Evolutionary conservation across 1,140 invertebrate species (phyloP).

Genomic region (Sinonovacula constricta): DNA sequence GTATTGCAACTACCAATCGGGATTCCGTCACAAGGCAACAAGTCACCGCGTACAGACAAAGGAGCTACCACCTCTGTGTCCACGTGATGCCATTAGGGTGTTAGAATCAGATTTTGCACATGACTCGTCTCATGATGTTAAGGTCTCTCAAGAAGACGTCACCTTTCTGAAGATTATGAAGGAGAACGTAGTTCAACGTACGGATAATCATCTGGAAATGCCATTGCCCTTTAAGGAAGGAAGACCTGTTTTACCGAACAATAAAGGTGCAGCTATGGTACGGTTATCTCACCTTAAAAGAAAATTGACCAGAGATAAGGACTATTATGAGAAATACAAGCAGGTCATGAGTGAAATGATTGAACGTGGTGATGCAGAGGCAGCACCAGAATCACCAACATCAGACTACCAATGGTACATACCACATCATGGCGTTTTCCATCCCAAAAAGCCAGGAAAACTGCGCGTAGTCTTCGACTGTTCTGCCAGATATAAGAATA

Average conservation of each 20-base stretch:
- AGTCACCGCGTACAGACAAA: neutral
- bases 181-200: neutral
- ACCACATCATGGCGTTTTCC: slow-evolving; percentile 48
- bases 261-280: neutral
- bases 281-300: neutral
- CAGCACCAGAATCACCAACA: too few species aligned
- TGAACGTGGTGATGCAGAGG: too few species aligned
- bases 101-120: neutral
- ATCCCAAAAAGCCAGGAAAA: slow-evolving; percentile 51
- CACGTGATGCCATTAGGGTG: neutral
- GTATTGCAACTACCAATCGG: neutral
- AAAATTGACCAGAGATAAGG: neutral
- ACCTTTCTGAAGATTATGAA: neutral
- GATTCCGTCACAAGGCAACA: too few species aligned
- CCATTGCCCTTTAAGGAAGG: neutral
- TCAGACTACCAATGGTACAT: too few species aligned
- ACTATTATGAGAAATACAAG: neutral
- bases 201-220: neutral
- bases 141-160: neutral
- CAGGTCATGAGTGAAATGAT: neutral
- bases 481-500: slow-evolving; percentile 29
- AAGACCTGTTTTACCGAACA: neutral
- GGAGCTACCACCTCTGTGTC: neutral
- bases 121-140: neutral
- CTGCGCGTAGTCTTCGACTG: slow-evolving; percentile 60